Percentiles rank a stretch among this genome's conserved stretches.
These are phyloP conservation scores for Orthosia gracilis DNA, from an alignment of 2,888 invertebrate genomes.

Conservation along the genomic window DNA sequence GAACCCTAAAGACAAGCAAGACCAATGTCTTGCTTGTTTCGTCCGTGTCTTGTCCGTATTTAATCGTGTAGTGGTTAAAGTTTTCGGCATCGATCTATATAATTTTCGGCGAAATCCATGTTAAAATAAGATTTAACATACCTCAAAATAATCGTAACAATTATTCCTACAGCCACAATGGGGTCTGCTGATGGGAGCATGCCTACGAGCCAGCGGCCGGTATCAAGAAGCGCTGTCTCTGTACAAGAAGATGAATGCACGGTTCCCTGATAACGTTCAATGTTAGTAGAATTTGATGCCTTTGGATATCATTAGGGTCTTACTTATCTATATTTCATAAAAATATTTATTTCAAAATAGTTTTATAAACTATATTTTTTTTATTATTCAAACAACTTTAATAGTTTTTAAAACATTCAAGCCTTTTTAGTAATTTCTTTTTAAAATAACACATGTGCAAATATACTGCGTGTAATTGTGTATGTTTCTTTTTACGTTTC, in stretches of 20 bases:
- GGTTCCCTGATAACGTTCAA: slow-evolving; percentile 98
- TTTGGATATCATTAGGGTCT: neutral
- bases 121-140: neutral
- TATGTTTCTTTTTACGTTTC: neutral
- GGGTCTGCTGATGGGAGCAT: slow-evolving; percentile 95
- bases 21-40: too few species aligned
- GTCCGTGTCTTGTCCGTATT: too few species aligned
- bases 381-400: too few species aligned
- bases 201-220: slow-evolving; percentile 94
- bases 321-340: neutral
- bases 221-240: slow-evolving; percentile 96
- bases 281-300: slow-evolving; percentile 91
- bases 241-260: slow-evolving; percentile 96
- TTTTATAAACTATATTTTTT: too few species aligned
- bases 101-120: neutral
- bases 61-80: neutral
- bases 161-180: slow-evolving; percentile 92
- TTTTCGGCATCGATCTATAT: neutral
- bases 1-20: too few species aligned
- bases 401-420: too few species aligned
- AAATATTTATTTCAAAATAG: neutral
- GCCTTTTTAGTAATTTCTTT: too few species aligned
- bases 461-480: too few species aligned
- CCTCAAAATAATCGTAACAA: neutral
- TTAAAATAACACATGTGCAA: too few species aligned